Percentiles rank a stretch among this genome's conserved stretches.
phyloP scores from a whole-genome alignment of 2,113 vertebrate genomes.

The Aphelocoma coerulescens region DNA sequence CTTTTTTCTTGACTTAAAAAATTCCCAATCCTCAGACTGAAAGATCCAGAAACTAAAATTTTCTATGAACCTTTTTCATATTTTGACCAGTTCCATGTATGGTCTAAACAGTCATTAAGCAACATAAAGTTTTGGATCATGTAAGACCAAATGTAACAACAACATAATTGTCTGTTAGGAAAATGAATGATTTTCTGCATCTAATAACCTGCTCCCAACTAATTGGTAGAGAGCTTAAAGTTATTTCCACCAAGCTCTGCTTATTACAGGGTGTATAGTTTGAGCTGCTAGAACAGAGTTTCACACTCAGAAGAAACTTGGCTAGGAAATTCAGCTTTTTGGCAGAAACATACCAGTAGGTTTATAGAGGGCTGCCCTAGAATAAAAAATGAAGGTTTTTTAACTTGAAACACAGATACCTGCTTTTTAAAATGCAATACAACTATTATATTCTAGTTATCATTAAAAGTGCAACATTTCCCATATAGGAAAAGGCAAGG shows the following conservation, averaged over 20 bases:
- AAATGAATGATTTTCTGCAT: background rate
- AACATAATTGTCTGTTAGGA: background rate
- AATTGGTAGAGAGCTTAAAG: background rate
- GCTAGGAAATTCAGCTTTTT: background rate
- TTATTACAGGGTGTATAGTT: background rate
- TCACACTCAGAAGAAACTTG: background rate
- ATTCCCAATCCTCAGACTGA: background rate
- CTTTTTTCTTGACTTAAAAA: background rate
- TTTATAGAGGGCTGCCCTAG: background rate
- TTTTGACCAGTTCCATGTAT: background rate
- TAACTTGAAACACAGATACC: background rate
- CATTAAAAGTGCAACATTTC: background rate
- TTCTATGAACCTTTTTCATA: background rate
- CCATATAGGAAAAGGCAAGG: background rate
- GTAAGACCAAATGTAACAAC: background rate
- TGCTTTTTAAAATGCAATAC: background rate
- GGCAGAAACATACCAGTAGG: background rate
- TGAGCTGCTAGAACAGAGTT: background rate
- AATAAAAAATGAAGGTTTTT: background rate
- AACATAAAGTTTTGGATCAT: background rate
- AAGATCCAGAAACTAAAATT: background rate
- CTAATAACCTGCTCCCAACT: background rate
- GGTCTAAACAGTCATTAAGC: background rate
- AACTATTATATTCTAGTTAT: background rate
- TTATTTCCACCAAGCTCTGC: background rate